Percentiles rank a stretch among this genome's conserved stretches.
Conservation (phyloP, 2,113 vertebrate genomes). For the Geococcyx californianus region DNA sequence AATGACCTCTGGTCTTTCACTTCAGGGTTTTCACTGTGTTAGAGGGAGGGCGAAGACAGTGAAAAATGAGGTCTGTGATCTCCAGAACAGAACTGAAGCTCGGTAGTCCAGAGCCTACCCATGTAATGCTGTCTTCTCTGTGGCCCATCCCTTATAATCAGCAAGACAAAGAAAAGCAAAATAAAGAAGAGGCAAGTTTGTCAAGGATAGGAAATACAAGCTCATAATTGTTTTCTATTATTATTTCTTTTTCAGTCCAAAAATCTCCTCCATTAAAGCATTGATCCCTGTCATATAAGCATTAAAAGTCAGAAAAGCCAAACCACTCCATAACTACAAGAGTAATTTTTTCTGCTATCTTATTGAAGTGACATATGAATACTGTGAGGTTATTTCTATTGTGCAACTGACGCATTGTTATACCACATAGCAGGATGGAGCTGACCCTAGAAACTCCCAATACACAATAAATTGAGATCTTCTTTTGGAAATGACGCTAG, state of each 20-base stretch:
- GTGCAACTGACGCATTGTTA: slow-evolving; percentile 28
- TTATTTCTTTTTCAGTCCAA: background rate
- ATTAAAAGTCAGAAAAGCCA: slow-evolving; percentile 23
- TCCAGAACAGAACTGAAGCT: background rate
- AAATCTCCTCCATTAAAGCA: slow-evolving; percentile 17
- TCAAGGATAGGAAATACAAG: background rate
- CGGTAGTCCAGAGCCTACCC: background rate
- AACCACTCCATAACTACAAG: background rate
- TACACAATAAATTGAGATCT: slow-evolving; percentile 44
- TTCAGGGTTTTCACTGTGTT: background rate
- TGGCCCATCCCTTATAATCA: background rate
- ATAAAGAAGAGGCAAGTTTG: background rate
- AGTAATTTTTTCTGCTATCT: background rate
- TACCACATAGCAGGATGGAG: slow-evolving; percentile 50
- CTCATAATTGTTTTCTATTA: slow-evolving; percentile 16
- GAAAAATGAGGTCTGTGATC: background rate
- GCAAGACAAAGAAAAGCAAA: background rate
- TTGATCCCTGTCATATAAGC: background rate
- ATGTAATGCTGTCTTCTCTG: background rate
- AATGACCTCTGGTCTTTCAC: background rate
- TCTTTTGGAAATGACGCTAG: slow-evolving; percentile 54
- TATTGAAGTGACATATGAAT: slow-evolving; percentile 40
- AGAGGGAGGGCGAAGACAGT: background rate
- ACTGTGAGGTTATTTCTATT: slow-evolving; percentile 31
- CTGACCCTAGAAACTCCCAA: slow-evolving; percentile 44